phyloP scores from a whole-genome alignment of 2,888 invertebrate genomes.

The Aphodius sticticus region DNA sequence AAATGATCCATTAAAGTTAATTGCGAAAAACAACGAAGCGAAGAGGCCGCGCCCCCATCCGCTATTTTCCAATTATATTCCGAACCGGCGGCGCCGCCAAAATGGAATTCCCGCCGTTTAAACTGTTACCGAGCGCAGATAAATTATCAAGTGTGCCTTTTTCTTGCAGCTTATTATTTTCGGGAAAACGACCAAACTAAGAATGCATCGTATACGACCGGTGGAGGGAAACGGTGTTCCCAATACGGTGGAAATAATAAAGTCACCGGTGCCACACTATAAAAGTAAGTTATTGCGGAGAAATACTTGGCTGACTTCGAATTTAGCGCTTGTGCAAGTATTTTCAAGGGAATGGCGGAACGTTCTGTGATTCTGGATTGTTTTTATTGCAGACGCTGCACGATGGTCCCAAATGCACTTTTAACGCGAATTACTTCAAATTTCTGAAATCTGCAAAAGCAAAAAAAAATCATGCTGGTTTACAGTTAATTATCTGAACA shows the following conservation, averaged over 20 bases:
- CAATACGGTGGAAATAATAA: neutral
- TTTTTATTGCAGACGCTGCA: neutral
- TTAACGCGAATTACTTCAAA: too few relatives aligned
- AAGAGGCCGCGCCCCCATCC: neutral
- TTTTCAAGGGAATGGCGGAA: neutral
- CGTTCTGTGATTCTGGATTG: neutral
- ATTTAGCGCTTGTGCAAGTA: neutral
- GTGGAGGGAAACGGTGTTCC: neutral
- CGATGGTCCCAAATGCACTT: too few relatives aligned
- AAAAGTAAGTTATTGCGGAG: neutral
- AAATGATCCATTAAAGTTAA: conserved; percentile 26
- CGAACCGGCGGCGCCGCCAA: neutral
- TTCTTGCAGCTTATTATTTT: conserved; percentile 4
- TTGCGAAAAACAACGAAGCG: conserved; percentile 22
- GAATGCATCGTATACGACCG: neutral
- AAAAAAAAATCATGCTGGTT: too few relatives aligned
- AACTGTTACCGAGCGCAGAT: neutral
- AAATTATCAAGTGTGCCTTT: neutral
- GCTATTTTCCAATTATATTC: conserved; percentile 23
- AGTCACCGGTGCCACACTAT: neutral
- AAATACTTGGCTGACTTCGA: neutral
- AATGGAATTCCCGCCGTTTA: neutral
- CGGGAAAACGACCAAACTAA: neutral
- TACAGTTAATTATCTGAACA: too few relatives aligned
- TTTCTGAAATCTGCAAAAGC: too few relatives aligned